Evolutionary conservation across 2,113 vertebrate species (phyloP).

Genomic region (Pteruthius melanotis): DNA sequence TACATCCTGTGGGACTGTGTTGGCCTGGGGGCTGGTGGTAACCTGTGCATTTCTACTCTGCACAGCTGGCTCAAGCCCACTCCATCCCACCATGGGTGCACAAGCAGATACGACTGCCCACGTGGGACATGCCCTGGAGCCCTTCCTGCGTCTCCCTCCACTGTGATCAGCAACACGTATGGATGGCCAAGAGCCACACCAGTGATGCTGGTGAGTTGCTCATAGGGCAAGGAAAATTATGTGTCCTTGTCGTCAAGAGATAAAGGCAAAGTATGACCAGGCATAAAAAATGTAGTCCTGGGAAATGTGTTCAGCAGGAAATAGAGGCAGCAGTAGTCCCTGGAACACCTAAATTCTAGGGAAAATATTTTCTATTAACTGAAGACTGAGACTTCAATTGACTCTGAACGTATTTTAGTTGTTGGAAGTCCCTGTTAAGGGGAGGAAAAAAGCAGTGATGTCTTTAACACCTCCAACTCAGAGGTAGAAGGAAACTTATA

Average conservation of each 20-base stretch:
- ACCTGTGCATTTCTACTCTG: background rate
- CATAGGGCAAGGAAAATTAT: background rate
- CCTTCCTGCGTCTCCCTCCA: background rate
- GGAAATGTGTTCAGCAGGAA: background rate
- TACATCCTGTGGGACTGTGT: fast-evolving
- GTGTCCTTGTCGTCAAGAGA: background rate
- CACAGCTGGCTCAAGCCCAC: background rate
- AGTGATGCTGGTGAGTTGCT: background rate
- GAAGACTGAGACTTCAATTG: background rate
- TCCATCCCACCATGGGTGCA: background rate
- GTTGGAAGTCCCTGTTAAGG: background rate
- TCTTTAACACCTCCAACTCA: background rate
- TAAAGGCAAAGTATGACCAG: background rate
- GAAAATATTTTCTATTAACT: background rate
- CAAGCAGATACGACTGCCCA: fast-evolving
- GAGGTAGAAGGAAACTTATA: background rate
- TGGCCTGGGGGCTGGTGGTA: background rate
- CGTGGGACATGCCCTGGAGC: background rate
- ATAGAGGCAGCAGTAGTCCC: background rate
- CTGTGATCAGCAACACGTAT: fast-evolving
- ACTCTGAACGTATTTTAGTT: background rate
- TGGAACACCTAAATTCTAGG: background rate
- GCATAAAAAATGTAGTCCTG: background rate
- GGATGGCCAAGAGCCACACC: background rate
- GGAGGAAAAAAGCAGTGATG: background rate